phyloP scores from a whole-genome alignment of 2,113 vertebrate genomes.

The Hyperoodon ampullatus region DNA sequence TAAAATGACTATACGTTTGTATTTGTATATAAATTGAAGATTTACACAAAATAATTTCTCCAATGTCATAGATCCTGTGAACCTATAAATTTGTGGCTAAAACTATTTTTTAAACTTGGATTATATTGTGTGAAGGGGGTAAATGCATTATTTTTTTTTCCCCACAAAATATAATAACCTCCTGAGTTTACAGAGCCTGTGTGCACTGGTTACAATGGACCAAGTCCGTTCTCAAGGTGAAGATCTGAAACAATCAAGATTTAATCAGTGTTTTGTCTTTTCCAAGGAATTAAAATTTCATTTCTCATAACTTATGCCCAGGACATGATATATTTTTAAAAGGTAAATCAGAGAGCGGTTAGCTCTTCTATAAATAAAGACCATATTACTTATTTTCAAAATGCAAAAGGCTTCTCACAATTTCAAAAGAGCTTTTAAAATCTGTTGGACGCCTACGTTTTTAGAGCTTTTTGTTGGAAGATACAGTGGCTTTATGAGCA shows the following conservation, averaged over 20 bases:
- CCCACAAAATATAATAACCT: not conserved
- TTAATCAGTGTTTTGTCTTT: not conserved
- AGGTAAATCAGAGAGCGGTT: not conserved
- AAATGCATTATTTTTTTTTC: not conserved
- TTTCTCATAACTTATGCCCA: not conserved
- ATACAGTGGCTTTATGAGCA: not conserved
- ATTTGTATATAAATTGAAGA: not conserved
- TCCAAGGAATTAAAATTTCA: not conserved
- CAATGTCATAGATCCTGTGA: not conserved
- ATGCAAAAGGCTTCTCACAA: not conserved
- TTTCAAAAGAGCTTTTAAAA: constrained; percentile 2
- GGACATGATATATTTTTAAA: not conserved
- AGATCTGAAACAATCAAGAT: not conserved
- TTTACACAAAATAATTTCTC: not conserved
- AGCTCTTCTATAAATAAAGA: constrained; percentile 35
- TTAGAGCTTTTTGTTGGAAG: not conserved
- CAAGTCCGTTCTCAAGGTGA: not conserved
- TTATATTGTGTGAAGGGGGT: not conserved
- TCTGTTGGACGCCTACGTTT: not conserved
- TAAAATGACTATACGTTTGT: not conserved
- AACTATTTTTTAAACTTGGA: not conserved
- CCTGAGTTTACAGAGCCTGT: not conserved
- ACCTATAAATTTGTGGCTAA: not conserved
- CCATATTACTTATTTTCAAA: not conserved
- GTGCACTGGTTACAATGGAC: not conserved